Conservation (phyloP, 23 tunicate genomes). For the Halocynthia roretzi region DNA sequence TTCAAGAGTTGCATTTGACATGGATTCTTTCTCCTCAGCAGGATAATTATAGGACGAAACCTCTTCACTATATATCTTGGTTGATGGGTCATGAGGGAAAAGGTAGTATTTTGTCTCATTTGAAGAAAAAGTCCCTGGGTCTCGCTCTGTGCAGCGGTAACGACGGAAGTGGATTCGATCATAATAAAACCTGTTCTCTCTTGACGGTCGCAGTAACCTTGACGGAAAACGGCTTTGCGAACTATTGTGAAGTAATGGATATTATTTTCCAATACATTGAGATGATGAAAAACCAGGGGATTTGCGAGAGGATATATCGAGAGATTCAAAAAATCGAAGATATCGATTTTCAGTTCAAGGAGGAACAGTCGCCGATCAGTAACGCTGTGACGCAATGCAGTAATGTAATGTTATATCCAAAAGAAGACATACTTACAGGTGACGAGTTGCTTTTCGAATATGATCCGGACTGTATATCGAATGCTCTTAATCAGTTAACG, state of each 20-base stretch:
- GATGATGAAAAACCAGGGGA: constrained; percentile 36
- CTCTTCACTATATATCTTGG: constrained; percentile 68
- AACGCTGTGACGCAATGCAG: constrained; percentile 35
- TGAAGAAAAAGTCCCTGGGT: constrained; percentile 45
- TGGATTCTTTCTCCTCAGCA: constrained; percentile 73
- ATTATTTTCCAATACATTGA: constrained; percentile 44
- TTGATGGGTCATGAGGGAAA: constrained; percentile 84
- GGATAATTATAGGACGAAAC: constrained; percentile 52
- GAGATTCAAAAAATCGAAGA: constrained; percentile 78
- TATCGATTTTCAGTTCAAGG: constrained; percentile 45
- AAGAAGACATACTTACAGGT: constrained; percentile 59
- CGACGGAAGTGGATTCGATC: constrained; percentile 40
- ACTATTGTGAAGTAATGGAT: constrained; percentile 43
- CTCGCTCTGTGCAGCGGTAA: constrained; percentile 41
- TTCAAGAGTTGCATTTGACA: constrained; percentile 50
- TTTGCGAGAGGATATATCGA: constrained; percentile 21
- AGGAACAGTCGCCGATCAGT: constrained; percentile 37
- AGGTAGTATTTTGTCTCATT: constrained; percentile 63
- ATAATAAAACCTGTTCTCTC: constrained; percentile 26
- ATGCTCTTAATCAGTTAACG: constrained; percentile 29
- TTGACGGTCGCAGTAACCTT: constrained; percentile 39
- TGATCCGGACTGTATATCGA: constrained; percentile 34
- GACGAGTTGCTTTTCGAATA: constrained; percentile 44
- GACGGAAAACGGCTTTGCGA: constrained; percentile 39
- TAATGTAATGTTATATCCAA: constrained; percentile 35